Conservation (phyloP, 2,113 vertebrate species). For the Chamaea fasciata region DNA sequence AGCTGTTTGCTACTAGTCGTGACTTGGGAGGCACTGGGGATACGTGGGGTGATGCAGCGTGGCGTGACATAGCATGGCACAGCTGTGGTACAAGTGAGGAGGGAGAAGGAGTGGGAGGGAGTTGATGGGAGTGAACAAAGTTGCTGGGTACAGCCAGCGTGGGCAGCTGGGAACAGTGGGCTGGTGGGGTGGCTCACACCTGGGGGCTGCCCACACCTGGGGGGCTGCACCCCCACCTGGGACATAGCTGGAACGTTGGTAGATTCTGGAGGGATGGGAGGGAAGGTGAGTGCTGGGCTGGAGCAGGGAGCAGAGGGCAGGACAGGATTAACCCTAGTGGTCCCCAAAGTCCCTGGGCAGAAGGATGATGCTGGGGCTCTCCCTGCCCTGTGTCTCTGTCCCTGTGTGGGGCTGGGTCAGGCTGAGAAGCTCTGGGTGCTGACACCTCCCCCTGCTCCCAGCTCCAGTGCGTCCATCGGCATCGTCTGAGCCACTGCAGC, state of each 20-base stretch:
- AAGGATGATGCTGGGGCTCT: background rate
- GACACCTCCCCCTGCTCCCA: background rate
- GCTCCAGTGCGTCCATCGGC: accelerated
- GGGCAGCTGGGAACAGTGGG: background rate
- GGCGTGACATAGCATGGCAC: accelerated
- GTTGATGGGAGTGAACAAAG: background rate
- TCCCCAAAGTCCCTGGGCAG: background rate
- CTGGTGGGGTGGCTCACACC: background rate
- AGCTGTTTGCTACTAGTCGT: accelerated
- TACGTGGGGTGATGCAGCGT: accelerated
- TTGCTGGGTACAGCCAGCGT: accelerated
- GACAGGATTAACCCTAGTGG: too few relatives aligned
- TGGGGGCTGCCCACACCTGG: background rate
- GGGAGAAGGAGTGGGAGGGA: background rate
- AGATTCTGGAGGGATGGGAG: background rate
- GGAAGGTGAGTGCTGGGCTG: background rate
- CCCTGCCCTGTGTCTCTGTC: background rate
- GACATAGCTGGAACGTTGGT: accelerated
- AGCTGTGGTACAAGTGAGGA: background rate
- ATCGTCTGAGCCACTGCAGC: accelerated
- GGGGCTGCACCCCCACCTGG: background rate
- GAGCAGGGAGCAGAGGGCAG: background rate
- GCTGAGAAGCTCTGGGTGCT: background rate
- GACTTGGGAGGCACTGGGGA: accelerated
- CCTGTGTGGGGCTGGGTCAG: accelerated